These are phyloP conservation scores for Rhinichthys osculus DNA, from an alignment of 2,797 vertebrate genomes.

Conservation along the genomic window DNA sequence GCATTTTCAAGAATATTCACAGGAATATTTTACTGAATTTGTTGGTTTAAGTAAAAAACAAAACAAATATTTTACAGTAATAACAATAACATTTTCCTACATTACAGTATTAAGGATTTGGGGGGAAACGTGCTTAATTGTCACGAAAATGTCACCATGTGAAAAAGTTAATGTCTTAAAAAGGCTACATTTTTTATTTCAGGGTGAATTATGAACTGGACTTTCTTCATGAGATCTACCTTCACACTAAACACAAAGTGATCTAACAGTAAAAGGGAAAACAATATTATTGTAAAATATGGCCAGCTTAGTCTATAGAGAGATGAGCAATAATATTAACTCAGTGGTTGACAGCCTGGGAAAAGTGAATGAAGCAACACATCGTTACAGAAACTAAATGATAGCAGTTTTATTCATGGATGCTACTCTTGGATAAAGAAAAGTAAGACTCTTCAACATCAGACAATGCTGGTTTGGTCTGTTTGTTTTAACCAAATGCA, in stretches of 20 bases:
- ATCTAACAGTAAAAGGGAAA: background rate
- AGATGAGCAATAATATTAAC: background rate
- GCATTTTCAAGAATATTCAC: background rate
- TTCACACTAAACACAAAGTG: background rate
- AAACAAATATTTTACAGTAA: background rate
- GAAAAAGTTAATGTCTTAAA: too few relatives aligned
- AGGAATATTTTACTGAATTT: background rate
- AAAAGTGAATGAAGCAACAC: background rate
- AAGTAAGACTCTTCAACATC: slow-evolving; percentile 69
- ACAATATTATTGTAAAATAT: background rate
- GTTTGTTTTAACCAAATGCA: slow-evolving; percentile 70
- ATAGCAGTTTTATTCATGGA: slow-evolving; percentile 76
- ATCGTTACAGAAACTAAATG: slow-evolving; percentile 72
- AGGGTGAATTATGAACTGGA: background rate
- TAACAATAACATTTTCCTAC: background rate
- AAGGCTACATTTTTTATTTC: background rate
- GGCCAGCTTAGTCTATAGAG: background rate
- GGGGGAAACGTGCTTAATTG: background rate
- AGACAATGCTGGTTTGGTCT: slow-evolving; percentile 63
- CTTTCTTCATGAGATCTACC: background rate
- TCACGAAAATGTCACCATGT: background rate
- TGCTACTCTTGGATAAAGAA: slow-evolving; percentile 68
- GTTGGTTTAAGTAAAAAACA: background rate
- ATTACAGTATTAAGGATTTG: background rate
- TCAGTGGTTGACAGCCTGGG: background rate